A percentile compares a stretch with the other conserved stretches of the same genome.
Conservation (phyloP, 2,888 invertebrate species). For the Argyresthia albistria region DNA sequence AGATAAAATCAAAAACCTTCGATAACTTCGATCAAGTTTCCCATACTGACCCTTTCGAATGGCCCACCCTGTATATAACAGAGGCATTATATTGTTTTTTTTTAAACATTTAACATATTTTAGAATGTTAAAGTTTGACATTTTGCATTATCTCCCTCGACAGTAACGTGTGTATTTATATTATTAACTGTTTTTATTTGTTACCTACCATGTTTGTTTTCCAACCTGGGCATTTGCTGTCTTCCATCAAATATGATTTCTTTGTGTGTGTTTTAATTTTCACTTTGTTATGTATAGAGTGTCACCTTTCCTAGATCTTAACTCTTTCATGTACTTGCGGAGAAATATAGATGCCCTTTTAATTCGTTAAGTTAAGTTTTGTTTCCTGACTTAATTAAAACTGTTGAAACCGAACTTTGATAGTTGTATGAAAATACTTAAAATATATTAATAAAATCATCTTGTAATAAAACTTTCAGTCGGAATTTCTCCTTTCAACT, state of each 20-base stretch:
- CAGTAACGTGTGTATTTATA: slow-evolving; percentile 17
- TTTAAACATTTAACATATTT: slow-evolving; percentile 29
- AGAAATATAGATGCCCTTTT: no score
- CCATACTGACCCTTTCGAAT: no score
- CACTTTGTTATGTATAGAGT: slow-evolving; percentile 60
- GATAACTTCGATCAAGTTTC: no score
- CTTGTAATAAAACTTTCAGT: no score
- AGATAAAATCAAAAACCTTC: no score
- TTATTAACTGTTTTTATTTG: slow-evolving; percentile 19
- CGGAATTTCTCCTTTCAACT: no score
- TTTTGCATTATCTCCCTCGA: slow-evolving; percentile 23
- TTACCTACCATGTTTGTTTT: slow-evolving; percentile 58
- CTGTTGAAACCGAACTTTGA: no score
- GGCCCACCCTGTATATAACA: no score
- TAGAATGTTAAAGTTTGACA: slow-evolving; percentile 26
- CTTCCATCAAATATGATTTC: slow-evolving; percentile 28
- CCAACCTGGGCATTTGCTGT: slow-evolving; percentile 51
- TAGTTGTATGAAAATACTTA: no score
- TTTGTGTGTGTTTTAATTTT: slow-evolving; percentile 12
- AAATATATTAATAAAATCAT: no score
- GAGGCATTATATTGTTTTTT: slow-evolving; percentile 29
- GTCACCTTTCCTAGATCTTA: slow-evolving; percentile 12
- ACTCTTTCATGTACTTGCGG: neutral
- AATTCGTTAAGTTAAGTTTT: no score
- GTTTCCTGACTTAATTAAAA: no score